phyloP scores from a whole-genome alignment of 2,797 vertebrate genomes.

The Falco biarmicus region DNA sequence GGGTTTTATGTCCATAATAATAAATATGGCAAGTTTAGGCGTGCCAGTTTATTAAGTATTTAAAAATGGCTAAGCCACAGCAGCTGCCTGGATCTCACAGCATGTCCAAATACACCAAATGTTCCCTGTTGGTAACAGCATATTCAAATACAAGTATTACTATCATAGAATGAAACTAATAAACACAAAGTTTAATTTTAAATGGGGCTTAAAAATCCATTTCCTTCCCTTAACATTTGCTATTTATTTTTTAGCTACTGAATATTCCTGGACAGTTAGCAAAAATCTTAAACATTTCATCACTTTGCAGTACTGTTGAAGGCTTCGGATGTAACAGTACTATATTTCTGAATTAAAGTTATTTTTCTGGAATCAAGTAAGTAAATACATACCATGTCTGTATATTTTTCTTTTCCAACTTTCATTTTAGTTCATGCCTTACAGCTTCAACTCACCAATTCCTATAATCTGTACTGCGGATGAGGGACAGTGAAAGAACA shows the following conservation, averaged over 20 bases:
- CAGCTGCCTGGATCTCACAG: constrained; percentile 26
- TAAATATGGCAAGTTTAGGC: constrained; percentile 26
- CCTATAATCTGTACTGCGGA: background rate
- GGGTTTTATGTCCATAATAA: constrained; percentile 40
- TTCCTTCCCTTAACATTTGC: constrained; percentile 66
- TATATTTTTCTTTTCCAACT: constrained; percentile 64
- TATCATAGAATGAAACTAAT: constrained; percentile 52
- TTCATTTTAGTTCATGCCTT: constrained; percentile 44
- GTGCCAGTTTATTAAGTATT: constrained; percentile 41
- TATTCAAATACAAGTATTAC: constrained; percentile 52
- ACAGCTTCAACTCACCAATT: constrained; percentile 33
- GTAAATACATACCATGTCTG: constrained; percentile 49
- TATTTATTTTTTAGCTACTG: constrained; percentile 73
- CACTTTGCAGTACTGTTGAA: constrained; percentile 42
- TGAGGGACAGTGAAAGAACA: constrained; percentile 3
- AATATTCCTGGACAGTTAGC: constrained; percentile 64
- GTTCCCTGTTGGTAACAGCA: constrained; percentile 34
- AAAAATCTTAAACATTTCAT: constrained; percentile 70
- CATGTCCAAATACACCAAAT: background rate
- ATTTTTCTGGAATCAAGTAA: constrained; percentile 41
- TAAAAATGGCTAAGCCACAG: constrained; percentile 13
- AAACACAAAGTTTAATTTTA: constrained; percentile 70
- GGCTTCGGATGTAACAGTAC: constrained; percentile 10
- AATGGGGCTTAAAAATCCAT: constrained; percentile 66
- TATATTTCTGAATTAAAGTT: constrained; percentile 66